These are phyloP conservation scores for Atethmia centrago DNA, from an alignment of 2,888 invertebrate species.

Conservation along the genomic window DNA sequence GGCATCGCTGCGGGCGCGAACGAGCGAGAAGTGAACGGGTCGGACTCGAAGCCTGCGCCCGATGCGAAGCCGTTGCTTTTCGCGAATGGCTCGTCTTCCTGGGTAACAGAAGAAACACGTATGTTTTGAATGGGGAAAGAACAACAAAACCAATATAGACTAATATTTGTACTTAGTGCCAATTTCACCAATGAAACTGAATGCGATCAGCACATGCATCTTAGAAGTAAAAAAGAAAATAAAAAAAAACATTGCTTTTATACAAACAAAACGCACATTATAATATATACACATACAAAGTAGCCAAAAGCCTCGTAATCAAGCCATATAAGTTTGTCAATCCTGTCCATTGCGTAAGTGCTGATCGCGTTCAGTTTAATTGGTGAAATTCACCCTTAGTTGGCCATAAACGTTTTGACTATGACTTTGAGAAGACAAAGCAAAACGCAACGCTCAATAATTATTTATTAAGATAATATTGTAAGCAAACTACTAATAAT, in stretches of 20 bases:
- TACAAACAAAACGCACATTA: too few species aligned
- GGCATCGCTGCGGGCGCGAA: conserved; percentile 69
- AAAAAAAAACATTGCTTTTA: too few species aligned
- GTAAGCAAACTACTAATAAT: not conserved
- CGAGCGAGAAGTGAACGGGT: conserved; percentile 86
- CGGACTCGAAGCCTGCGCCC: conserved; percentile 80
- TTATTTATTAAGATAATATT: not conserved
- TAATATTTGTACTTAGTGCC: not conserved
- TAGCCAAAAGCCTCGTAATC: too few species aligned
- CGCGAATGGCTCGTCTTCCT: conserved; percentile 82
- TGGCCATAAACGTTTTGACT: not conserved
- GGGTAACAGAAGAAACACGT: conserved; percentile 1
- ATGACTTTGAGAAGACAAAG: not conserved
- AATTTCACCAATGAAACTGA: not conserved
- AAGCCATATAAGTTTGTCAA: too few species aligned
- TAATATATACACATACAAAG: too few species aligned
- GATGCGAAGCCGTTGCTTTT: conserved; percentile 78
- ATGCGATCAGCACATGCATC: too few species aligned
- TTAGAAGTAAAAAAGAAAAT: too few species aligned
- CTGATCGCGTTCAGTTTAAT: too few species aligned
- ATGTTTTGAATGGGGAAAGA: not conserved
- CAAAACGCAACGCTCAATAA: not conserved
- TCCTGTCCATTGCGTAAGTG: too few species aligned
- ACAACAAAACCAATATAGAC: not conserved
- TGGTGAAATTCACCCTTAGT: not conserved